Evolutionary conservation across 2,797 vertebrate species (phyloP), one percentile per base, ranked within the genome.

Genomic region (Sebastes iracundus): DNA sequence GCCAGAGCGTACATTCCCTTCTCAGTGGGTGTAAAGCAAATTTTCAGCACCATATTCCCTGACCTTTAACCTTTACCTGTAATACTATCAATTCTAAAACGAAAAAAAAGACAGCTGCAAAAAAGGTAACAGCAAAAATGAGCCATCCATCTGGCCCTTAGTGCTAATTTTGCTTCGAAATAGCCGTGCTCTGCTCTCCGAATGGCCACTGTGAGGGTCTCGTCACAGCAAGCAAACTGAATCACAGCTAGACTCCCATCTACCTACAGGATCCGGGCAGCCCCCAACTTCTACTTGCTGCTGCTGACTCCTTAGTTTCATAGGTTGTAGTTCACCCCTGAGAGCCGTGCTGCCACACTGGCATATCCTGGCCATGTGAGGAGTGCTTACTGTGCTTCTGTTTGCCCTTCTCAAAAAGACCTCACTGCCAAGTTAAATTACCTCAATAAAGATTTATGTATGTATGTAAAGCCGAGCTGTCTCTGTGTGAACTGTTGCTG

Each of bases 281-380:
- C 90, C 82, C 80, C 80, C 82, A 80, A 90, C 88, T 88, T 88
- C 84, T 82, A 75, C 84, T 86, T 49, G 66, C 82, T 87, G 88
- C 81, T 95, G 95, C 94, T 95, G 93, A 94, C 93, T 92, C 91
- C 78, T 87, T 90, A 80, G 62, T 93, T 93, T 94, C 81, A 87
- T 78, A 79, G 83, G 93, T 85, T 93, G 93, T 83, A 94, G 86
- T 86, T 94, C 91, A 94, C 93, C 93, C 95, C 83, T 84, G 94
- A 95, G 94, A 94, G 90, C 88, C 80, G 66, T 82, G 87, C 85
- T 82, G 88, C 92, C 89, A 91, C 80, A 86, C 90, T 72, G 70
- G 70, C 93, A 89, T 92, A 92, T 89, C 90, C 80, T 86, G 83
- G 86, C 82, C 79, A 88, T 84, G 81, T 75, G 74, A 90, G 73